phyloP scores from a whole-genome alignment of 2,113 vertebrate species.

The Sphaerodactylus townsendi region DNA sequence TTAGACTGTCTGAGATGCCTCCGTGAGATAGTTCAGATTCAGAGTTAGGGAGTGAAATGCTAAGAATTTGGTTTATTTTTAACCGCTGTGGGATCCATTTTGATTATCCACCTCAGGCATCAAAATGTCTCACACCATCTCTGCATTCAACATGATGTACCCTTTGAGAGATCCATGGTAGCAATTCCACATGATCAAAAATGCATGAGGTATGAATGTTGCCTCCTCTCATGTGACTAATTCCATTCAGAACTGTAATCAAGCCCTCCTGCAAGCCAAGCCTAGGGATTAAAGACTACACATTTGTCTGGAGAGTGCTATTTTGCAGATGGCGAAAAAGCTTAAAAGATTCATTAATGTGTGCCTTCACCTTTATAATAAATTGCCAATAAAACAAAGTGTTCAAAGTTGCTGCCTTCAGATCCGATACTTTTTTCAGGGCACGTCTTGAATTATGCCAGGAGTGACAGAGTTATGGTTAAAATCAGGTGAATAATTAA shows the following conservation, averaged over 20 bases:
- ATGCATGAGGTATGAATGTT: neutral
- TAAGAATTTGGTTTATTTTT: neutral
- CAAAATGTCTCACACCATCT: neutral
- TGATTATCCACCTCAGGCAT: neutral
- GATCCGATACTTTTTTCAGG: slow-evolving; percentile 35
- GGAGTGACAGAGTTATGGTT: slow-evolving; percentile 50
- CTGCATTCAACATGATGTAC: neutral
- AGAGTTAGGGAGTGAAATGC: too few species aligned
- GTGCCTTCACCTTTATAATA: neutral
- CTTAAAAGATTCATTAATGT: neutral
- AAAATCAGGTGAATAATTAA: slow-evolving; percentile 61
- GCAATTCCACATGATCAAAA: slow-evolving; percentile 1
- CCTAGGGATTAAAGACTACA: neutral
- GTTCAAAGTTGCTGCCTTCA: slow-evolving; percentile 36
- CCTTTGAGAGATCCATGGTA: neutral
- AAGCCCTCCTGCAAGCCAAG: neutral
- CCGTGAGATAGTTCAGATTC: neutral
- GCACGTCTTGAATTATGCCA: slow-evolving; percentile 37
- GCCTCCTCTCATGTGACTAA: neutral
- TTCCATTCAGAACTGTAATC: slow-evolving; percentile 23
- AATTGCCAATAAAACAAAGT: slow-evolving; percentile 41
- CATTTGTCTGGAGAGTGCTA: slow-evolving; percentile 2
- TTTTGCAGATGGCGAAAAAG: slow-evolving; percentile 8
- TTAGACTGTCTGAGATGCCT: neutral
- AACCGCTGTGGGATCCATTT: neutral